Evolutionary conservation across 2,113 vertebrate genomes (phyloP).

Genomic region (Panthera tigris): DNA sequence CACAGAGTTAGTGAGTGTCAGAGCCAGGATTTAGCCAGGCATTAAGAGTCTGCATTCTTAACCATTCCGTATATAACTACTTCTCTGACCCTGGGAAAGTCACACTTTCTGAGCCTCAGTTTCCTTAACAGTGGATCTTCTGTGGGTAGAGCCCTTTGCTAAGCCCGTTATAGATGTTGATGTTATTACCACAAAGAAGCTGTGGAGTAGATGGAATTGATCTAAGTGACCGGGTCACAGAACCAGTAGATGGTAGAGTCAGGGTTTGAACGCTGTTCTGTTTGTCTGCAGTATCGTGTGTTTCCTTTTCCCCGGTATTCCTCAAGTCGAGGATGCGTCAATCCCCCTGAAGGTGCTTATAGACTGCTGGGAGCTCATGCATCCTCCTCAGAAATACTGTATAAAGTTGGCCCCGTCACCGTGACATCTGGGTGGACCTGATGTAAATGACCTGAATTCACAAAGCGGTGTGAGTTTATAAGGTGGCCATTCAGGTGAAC

Average conservation of each 20-base stretch:
- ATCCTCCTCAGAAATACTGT: neutral
- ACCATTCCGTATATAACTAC: neutral
- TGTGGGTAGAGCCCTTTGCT: neutral
- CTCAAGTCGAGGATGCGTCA: neutral
- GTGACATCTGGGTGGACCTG: neutral
- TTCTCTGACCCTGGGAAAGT: neutral
- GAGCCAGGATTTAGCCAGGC: neutral
- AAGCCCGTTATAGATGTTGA: neutral
- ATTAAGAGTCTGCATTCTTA: neutral
- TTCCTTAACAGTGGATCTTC: neutral
- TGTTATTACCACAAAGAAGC: neutral
- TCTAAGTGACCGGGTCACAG: neutral
- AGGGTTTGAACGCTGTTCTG: neutral
- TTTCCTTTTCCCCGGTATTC: neutral
- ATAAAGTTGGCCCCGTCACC: neutral
- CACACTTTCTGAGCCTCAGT: neutral
- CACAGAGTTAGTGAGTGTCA: neutral
- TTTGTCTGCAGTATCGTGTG: fast-evolving
- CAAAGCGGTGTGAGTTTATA: neutral
- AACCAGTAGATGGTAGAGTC: neutral
- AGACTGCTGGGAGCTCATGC: neutral
- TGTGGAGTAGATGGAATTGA: neutral
- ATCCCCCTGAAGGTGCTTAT: neutral
- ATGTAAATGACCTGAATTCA: neutral
- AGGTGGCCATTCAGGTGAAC: neutral